A percentile compares a stretch with the other conserved stretches of the same genome.
phyloP scores from a whole-genome alignment of 2,888 invertebrate genomes.

The Drosophila tripunctata region DNA sequence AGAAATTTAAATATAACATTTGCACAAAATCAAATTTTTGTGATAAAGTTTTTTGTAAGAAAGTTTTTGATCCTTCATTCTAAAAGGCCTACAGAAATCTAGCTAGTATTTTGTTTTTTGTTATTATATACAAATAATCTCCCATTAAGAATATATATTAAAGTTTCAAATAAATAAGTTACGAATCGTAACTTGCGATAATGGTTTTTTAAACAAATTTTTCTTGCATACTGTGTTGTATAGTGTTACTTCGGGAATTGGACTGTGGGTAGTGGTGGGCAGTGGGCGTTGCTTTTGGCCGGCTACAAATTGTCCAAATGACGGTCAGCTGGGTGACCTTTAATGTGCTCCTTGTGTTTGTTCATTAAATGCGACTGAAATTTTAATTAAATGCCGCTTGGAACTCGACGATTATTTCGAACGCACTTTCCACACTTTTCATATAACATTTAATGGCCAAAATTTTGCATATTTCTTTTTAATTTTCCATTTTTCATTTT shows the following conservation, averaged over 20 bases:
- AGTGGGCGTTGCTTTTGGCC: conserved; percentile 10
- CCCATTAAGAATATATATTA: too few species aligned
- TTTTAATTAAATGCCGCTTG: conserved; percentile 45
- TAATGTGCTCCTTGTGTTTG: conserved; percentile 25
- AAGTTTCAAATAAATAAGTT: too few species aligned
- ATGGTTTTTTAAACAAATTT: neutral
- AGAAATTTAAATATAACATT: too few species aligned
- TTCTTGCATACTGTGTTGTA: conserved; percentile 1
- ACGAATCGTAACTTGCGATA: too few species aligned
- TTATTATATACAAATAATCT: too few species aligned
- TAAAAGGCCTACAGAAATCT: too few species aligned
- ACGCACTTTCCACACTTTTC: conserved; percentile 43
- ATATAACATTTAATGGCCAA: conserved; percentile 10
- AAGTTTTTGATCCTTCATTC: too few species aligned
- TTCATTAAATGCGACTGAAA: conserved; percentile 36
- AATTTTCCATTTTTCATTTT: conserved; percentile 25
- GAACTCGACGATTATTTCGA: conserved; percentile 14
- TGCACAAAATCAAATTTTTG: too few species aligned
- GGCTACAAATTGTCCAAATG: conserved; percentile 35
- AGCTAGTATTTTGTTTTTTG: too few species aligned
- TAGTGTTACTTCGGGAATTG: conserved; percentile 17
- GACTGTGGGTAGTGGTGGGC: neutral
- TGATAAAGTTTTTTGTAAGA: too few species aligned
- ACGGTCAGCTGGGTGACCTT: conserved; percentile 46
- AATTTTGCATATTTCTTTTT: neutral